These are phyloP conservation scores for Gadus macrocephalus DNA, from an alignment of 2,113 vertebrate species.

Conservation along the genomic window DNA sequence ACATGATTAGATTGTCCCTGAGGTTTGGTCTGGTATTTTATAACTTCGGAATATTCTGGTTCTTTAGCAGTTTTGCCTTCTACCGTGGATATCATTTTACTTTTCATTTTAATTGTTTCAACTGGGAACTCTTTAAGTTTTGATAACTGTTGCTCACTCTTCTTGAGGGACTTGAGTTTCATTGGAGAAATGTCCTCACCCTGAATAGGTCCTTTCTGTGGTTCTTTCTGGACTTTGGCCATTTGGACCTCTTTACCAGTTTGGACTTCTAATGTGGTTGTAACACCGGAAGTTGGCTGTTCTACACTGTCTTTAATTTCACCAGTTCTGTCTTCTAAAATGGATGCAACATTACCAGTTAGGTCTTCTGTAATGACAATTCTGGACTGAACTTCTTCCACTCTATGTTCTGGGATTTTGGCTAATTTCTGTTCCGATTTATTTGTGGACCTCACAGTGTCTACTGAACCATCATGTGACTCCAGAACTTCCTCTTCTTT, in stretches of 20 bases:
- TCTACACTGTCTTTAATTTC: not conserved
- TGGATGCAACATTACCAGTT: not conserved
- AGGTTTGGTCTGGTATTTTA: not conserved
- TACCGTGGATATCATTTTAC: not conserved
- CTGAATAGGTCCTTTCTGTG: no score
- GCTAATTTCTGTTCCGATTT: not conserved
- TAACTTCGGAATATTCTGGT: not conserved
- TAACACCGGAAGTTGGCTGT: not conserved
- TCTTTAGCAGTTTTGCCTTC: not conserved
- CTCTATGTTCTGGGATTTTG: not conserved
- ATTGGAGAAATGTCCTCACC: no score
- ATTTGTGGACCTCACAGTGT: not conserved
- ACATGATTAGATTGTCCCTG: not conserved
- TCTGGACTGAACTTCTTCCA: not conserved
- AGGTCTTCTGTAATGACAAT: constrained; percentile 8
- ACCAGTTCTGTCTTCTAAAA: not conserved
- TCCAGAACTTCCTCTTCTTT: not conserved
- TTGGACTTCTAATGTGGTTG: not conserved
- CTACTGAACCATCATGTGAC: not conserved
- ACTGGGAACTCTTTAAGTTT: not conserved
- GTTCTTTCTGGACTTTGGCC: not conserved
- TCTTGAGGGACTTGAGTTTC: no score
- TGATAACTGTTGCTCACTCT: no score
- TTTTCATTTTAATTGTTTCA: no score
- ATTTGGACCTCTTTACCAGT: not conserved